Conservation (phyloP, 2,888 invertebrate genomes). For the Drosophila nr. fundita region DNA sequence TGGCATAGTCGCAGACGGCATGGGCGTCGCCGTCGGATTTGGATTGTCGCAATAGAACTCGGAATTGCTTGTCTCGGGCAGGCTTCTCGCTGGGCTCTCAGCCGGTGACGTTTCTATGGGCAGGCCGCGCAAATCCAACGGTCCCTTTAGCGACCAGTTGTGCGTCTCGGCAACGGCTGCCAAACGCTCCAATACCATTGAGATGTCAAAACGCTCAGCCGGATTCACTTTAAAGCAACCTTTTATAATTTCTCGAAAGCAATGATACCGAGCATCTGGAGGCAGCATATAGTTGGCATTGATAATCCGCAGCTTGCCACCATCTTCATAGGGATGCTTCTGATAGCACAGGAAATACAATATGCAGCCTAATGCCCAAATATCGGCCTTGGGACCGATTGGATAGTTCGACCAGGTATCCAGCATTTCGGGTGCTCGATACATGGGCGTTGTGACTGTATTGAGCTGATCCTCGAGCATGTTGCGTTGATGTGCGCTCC, state of each 20-base stretch:
- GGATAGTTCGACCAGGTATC: conserved; percentile 98
- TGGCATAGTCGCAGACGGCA: conserved; percentile 42
- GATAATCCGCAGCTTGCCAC: conserved; percentile 96
- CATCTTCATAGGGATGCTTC: conserved; percentile 98
- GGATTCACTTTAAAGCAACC: conserved; percentile 94
- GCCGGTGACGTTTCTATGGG: conserved; percentile 81
- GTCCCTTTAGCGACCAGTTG: conserved; percentile 92
- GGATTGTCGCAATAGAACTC: conserved; percentile 75
- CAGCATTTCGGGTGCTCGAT: conserved; percentile 98
- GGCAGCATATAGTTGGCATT: conserved; percentile 97
- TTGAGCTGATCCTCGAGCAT: conserved; percentile 93
- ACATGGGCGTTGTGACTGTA: conserved; percentile 93
- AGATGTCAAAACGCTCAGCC: conserved; percentile 91
- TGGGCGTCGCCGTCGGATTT: conserved; percentile 27
- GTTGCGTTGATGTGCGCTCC: conserved; percentile 96
- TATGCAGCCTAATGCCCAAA: conserved; percentile 99
- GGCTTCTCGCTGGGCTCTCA: conserved; percentile 58
- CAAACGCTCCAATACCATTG: conserved; percentile 92
- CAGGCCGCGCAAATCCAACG: conserved; percentile 86
- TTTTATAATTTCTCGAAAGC: conserved; percentile 95
- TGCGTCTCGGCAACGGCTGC: conserved; percentile 95
- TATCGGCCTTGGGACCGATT: conserved; percentile 95
- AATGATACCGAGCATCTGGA: conserved; percentile 91
- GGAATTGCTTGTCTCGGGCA: conserved; percentile 59
- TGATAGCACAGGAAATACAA: conserved; percentile 96